phyloP scores from a whole-genome alignment of 2,888 invertebrate genomes.

The Sepiola atlantica region DNA sequence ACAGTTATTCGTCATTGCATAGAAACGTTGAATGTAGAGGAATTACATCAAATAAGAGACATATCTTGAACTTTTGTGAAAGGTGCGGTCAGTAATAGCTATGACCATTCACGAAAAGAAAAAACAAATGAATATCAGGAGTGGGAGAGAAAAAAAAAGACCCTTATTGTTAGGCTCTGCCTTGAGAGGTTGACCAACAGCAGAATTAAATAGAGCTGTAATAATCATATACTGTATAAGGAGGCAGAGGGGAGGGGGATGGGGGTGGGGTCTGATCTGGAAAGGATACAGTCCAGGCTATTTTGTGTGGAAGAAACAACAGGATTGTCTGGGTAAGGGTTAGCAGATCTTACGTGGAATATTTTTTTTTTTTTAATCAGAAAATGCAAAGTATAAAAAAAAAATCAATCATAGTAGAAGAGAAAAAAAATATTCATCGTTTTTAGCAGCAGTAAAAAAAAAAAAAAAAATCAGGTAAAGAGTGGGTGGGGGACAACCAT shows the following conservation, averaged over 20 bases:
- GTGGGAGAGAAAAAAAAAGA: neutral
- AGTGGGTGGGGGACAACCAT: neutral
- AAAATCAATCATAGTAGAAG: neutral
- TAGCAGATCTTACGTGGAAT: neutral
- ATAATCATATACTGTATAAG: neutral
- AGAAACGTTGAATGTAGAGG: neutral
- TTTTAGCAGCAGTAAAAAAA: neutral
- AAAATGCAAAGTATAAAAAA: neutral
- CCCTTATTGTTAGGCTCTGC: neutral
- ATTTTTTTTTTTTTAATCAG: neutral
- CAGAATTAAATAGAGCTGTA: neutral
- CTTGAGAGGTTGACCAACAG: neutral
- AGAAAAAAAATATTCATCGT: neutral
- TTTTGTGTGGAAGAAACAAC: neutral
- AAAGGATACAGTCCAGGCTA: neutral
- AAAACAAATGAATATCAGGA: neutral
- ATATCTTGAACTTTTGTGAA: neutral
- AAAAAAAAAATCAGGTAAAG: neutral
- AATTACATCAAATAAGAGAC: neutral
- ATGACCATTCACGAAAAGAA: neutral
- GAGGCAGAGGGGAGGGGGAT: neutral
- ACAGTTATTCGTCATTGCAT: neutral
- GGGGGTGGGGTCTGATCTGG: neutral
- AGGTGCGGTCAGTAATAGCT: neutral
- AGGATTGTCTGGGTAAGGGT: neutral